phyloP scores from a whole-genome alignment of 1,140 invertebrate species.

The Subanguina moxae region DNA sequence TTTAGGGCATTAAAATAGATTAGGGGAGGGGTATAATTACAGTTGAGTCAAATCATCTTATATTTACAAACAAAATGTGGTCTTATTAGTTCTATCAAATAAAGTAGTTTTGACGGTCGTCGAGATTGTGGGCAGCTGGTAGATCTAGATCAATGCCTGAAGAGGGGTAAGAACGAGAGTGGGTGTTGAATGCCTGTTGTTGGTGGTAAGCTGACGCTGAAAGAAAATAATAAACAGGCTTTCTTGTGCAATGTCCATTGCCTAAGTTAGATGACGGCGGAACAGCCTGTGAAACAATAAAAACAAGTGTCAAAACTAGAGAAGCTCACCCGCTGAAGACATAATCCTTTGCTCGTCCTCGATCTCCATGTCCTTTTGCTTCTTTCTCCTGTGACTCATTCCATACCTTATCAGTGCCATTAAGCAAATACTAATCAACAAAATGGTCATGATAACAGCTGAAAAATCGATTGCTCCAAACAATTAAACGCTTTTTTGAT shows the following conservation, averaged over 20 bases:
- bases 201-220: constrained; percentile 42
- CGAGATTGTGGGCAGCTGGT: constrained; percentile 55
- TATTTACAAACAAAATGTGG: constrained; percentile 13
- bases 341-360: constrained; percentile 55
- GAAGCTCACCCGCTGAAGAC: constrained; percentile 40
- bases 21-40: no score
- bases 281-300: no score
- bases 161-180: constrained; percentile 36
- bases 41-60: neutral
- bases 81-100: constrained; percentile 21
- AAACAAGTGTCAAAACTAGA: no score
- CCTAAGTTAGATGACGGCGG: no score
- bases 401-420: constrained; percentile 58
- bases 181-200: constrained; percentile 26
- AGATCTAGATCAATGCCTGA: constrained; percentile 52
- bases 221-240: constrained; percentile 16
- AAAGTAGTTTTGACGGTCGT: constrained; percentile 53
- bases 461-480: constrained; percentile 24
- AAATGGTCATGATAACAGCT: constrained; percentile 59
- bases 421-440: constrained; percentile 55
- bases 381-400: constrained; percentile 58
- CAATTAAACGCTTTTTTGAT: constrained; percentile 5
- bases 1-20: no score
- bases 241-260: no score
- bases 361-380: constrained; percentile 57